Base-by-base conservation (phyloP, 64 coral and sea anemone genomes). In the Cladopsammia gracilis region DNA sequence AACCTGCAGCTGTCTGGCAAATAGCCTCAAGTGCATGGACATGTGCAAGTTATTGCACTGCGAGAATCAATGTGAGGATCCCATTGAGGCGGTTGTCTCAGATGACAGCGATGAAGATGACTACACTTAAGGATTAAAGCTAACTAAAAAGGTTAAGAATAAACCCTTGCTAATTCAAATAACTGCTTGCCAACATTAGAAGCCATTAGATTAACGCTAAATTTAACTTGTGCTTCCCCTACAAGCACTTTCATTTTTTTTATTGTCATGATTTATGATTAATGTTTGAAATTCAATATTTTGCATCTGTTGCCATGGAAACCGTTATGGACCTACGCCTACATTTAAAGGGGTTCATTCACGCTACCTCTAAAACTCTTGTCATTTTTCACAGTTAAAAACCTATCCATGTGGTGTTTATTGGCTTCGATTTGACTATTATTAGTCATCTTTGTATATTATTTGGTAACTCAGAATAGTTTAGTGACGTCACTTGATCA, bases 31-130 rank as follows among this genome's bases (percentile, higher is more conserved):
- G 57, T 94, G 93, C 46, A 94, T 85, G 16, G 87, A 89, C 10
- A 70, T 88, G 26, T 94, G 92, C 85, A 78, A 68, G 25, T 68
- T 85, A 56, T 56, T 83, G 74, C 78, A 94, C 2, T 94, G 93
- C 54, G 57, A 61, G 45, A 90, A 90, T 58, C 61, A 94, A 2
- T 94, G 92, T 70, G 65, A 73, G 43, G 85, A 89, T 54, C 54
- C 82, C 22, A 22, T 75, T 65, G 20, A 58, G 58, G 73, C 77
- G 51, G 88, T 62, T 44, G 25, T 83, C 18, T 45, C 54, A 16
- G 56, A 16, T 61, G 46, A 15, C 23, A 57, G 19, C 51, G 75
- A 79, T 77, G 87, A 89, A 19, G 48, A 89, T 45, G 71, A 74
- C 10, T 34, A 34, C 34, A 34, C 34, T 34, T 34, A 34, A 34